phyloP scores from a whole-genome alignment of 2,888 invertebrate species.

The Mamestra brassicae region DNA sequence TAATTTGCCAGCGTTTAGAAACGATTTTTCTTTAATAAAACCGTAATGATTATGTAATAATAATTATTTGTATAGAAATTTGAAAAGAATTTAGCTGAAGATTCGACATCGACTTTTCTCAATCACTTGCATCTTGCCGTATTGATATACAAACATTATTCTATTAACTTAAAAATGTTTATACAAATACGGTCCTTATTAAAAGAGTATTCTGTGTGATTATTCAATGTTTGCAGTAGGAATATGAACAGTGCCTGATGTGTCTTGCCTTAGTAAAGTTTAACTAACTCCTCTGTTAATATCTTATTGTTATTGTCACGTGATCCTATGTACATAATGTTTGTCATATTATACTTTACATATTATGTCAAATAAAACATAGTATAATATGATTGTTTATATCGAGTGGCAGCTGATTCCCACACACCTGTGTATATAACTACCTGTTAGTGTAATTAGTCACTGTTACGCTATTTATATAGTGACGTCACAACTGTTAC shows the following conservation, averaged over 20 bases:
- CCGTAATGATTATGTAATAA: not conserved
- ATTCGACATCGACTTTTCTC: not conserved
- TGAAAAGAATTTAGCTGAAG: slow-evolving; percentile 1
- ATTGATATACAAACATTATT: slow-evolving; percentile 18
- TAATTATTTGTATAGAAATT: not conserved
- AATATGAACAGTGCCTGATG: slow-evolving; percentile 72
- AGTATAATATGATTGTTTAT: slow-evolving; percentile 57
- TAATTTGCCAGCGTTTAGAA: slow-evolving; percentile 22
- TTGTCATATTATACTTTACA: slow-evolving; percentile 44
- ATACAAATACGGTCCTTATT: slow-evolving; percentile 25
- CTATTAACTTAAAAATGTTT: slow-evolving; percentile 9
- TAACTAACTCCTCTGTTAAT: slow-evolving; percentile 63
- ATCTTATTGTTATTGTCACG: slow-evolving; percentile 55
- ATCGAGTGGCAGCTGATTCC: slow-evolving; percentile 54
- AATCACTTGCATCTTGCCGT: slow-evolving; percentile 35
- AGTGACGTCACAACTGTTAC: slow-evolving; percentile 66
- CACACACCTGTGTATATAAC: slow-evolving; percentile 54
- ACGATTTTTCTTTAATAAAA: not conserved
- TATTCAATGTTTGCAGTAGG: slow-evolving; percentile 50
- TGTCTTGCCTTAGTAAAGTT: slow-evolving; percentile 80
- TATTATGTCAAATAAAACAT: slow-evolving; percentile 53
- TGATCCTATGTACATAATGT: slow-evolving; percentile 65
- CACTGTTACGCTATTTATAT: slow-evolving; percentile 54
- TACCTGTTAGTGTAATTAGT: slow-evolving; percentile 51
- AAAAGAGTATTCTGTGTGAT: slow-evolving; percentile 43